These are phyloP conservation scores for Vombatus ursinus DNA, from an alignment of 2,113 vertebrate genomes.

Conservation along the genomic window DNA sequence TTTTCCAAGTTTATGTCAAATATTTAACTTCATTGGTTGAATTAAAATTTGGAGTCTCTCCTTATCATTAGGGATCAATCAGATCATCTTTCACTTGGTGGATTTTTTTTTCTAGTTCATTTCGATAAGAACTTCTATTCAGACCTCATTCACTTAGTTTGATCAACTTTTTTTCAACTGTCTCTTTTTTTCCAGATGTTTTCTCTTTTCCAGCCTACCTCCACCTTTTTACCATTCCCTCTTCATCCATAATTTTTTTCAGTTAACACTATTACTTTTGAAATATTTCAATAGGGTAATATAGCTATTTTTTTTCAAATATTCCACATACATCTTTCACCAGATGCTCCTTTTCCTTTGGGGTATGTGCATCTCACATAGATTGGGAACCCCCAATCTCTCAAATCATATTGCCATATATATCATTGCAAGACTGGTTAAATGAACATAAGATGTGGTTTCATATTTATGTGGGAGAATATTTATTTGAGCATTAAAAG, in stretches of 20 bases:
- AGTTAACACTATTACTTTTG: neutral
- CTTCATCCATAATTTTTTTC: neutral
- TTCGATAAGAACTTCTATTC: neutral
- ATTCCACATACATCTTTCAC: too few relatives aligned
- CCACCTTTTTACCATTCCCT: neutral
- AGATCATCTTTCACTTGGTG: neutral
- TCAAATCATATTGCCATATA: neutral
- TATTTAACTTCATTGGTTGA: neutral
- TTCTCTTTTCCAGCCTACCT: neutral
- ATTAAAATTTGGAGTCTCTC: neutral
- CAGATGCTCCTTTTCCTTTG: too few relatives aligned
- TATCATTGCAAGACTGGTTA: neutral
- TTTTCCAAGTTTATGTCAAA: too few relatives aligned
- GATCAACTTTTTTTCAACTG: neutral
- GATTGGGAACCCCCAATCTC: too few relatives aligned
- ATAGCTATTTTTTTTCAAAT: neutral
- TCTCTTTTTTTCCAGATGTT: neutral
- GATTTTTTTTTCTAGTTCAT: neutral
- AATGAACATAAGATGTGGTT: neutral
- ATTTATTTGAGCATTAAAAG: neutral
- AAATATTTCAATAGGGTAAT: neutral
- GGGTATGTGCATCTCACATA: too few relatives aligned
- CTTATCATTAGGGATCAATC: neutral
- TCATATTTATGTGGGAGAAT: neutral
- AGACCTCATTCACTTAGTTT: neutral